Evolutionary conservation across 2,113 vertebrate species (phyloP).

Genomic region (Colossoma macropomum): DNA sequence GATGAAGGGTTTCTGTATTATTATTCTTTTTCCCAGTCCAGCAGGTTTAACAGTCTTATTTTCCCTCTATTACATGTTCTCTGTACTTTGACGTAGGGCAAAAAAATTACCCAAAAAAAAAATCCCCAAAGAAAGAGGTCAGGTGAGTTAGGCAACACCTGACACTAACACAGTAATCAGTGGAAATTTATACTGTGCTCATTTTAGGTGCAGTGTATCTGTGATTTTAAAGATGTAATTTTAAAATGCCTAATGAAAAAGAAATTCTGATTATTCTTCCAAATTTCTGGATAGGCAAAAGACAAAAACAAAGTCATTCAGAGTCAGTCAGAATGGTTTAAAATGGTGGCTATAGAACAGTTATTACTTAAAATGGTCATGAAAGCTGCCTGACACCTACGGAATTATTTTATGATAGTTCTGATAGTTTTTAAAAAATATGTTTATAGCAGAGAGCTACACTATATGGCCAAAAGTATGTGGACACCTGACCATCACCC

Average conservation of each 20-base stretch:
- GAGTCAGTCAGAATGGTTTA: no score
- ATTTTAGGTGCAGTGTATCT: not conserved
- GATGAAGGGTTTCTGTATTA: not conserved
- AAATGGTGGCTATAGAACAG: no score
- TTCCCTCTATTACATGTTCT: not conserved
- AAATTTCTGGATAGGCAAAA: no score
- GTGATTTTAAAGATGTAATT: not conserved
- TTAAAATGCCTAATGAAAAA: not conserved
- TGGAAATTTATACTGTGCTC: not conserved
- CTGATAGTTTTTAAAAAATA: no score
- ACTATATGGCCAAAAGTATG: no score
- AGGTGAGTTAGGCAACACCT: not conserved
- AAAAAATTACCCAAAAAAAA: not conserved
- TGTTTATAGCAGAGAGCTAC: no score
- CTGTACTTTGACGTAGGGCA: not conserved
- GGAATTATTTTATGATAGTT: no score
- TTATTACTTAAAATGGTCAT: no score
- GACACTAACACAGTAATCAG: not conserved
- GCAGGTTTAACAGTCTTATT: not conserved
- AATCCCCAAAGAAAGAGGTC: not conserved
- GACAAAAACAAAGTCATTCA: no score
- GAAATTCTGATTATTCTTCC: no score
- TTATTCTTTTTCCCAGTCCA: not conserved
- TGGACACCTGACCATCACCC: no score
- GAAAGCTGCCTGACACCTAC: no score